These are phyloP conservation scores for Calyptomena viridis DNA, from an alignment of 2,113 vertebrate species.

Conservation along the genomic window DNA sequence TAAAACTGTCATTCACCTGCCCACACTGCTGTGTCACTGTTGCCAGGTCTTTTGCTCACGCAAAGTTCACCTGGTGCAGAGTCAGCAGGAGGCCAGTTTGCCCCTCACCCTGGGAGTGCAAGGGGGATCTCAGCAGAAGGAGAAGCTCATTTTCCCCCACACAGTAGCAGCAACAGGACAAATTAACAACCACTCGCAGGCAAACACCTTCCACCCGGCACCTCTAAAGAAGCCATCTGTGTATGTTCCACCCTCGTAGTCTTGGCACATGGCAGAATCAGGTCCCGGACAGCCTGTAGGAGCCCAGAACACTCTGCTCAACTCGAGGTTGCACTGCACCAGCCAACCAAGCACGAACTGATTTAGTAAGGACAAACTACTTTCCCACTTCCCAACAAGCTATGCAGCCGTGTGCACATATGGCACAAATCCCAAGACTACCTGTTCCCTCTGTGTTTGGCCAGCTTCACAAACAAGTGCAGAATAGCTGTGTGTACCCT, in stretches of 20 bases:
- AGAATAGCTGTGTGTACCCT: not conserved
- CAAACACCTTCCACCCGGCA: not conserved
- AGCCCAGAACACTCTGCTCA: not conserved
- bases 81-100: not conserved
- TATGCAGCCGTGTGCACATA: not conserved
- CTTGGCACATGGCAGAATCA: not conserved
- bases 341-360: not conserved
- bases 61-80: not conserved
- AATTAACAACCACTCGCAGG: not conserved
- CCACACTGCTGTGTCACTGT: not conserved
- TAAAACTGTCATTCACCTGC: not conserved
- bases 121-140: not conserved
- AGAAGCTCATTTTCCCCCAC: not conserved
- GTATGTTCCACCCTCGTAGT: not conserved
- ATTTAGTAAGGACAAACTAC: not conserved
- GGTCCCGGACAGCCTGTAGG: not conserved
- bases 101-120: not conserved
- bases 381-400: not conserved
- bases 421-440: not conserved
- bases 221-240: not conserved
- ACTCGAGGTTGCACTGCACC: not conserved
- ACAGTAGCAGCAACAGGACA: not conserved
- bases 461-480: not conserved
- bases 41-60: not conserved
- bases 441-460: not conserved